phyloP scores from a whole-genome alignment of 1,140 invertebrate species.

The Drosophila punjabiensis region DNA sequence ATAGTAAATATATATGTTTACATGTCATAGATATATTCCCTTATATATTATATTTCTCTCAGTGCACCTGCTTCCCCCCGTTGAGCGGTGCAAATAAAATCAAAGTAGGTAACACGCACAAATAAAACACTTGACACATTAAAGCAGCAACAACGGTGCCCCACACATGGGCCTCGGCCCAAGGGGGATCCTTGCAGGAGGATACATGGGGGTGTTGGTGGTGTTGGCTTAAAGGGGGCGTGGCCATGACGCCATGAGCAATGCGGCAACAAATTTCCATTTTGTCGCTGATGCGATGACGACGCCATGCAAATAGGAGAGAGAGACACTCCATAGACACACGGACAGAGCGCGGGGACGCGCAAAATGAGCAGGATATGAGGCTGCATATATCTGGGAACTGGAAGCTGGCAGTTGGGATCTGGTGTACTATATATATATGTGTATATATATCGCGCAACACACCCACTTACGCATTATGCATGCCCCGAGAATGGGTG shows the following conservation, averaged over 20 bases:
- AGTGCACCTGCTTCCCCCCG: slow-evolving; percentile 19
- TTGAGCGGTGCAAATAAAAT: slow-evolving; percentile 75
- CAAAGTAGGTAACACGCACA: slow-evolving; percentile 83
- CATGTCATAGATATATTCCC: too few species aligned
- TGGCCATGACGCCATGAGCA: slow-evolving; percentile 62
- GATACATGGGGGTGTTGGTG: background rate
- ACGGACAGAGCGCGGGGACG: slow-evolving; percentile 18
- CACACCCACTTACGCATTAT: slow-evolving; percentile 42
- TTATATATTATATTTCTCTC: background rate
- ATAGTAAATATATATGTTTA: too few species aligned
- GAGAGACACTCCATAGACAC: slow-evolving; percentile 65
- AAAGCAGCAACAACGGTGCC: slow-evolving; percentile 68
- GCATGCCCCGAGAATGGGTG: slow-evolving; percentile 22
- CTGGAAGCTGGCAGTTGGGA: slow-evolving; percentile 14
- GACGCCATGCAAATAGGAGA: slow-evolving; percentile 73
- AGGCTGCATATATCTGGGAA: slow-evolving; percentile 36
- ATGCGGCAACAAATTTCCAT: slow-evolving; percentile 81
- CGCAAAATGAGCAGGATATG: slow-evolving; percentile 62
- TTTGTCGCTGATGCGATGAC: slow-evolving; percentile 62
- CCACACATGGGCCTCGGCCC: slow-evolving; percentile 46
- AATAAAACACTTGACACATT: slow-evolving; percentile 84
- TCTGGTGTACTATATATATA: background rate
- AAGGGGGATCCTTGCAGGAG: slow-evolving; percentile 1
- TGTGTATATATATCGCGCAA: background rate
- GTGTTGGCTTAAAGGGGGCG: background rate